phyloP scores from a whole-genome alignment of 30 jellyfish, hydroid and myxozoan species.

The Turritopsis dohrnii region DNA sequence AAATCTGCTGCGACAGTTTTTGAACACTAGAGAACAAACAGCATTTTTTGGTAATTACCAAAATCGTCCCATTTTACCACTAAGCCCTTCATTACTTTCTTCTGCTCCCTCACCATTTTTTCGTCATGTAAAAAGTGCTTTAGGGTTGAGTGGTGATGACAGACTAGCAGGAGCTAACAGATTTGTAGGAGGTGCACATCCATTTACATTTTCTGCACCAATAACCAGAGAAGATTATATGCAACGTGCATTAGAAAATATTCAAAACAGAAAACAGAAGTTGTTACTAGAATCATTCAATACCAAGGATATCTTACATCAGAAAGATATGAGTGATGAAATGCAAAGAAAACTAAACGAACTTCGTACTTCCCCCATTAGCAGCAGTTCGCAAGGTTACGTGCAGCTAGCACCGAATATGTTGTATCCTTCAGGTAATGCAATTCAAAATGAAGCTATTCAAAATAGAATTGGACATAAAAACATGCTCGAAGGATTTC shows the following conservation, averaged over 20 bases:
- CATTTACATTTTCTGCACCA: no score
- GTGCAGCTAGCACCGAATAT: neutral
- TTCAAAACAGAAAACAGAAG: no score
- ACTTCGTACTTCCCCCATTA: neutral
- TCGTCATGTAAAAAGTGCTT: no score
- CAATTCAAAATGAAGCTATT: neutral
- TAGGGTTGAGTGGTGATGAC: no score
- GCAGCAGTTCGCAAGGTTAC: neutral
- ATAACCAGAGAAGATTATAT: no score
- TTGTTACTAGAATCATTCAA: neutral
- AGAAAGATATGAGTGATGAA: neutral
- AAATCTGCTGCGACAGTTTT: neutral
- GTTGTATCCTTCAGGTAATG: neutral
- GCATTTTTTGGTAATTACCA: neutral
- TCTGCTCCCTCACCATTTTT: neutral
- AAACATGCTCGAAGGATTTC: neutral
- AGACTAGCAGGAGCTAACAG: no score
- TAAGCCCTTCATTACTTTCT: neutral
- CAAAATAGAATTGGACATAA: neutral
- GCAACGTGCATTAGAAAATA: no score
- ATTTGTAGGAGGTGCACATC: no score
- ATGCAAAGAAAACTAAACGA: neutral
- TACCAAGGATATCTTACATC: neutral
- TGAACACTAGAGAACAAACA: neutral
- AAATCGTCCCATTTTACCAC: neutral